Evolutionary conservation across 2,888 invertebrate species (phyloP).

Genomic region (Morinoia aosen): DNA sequence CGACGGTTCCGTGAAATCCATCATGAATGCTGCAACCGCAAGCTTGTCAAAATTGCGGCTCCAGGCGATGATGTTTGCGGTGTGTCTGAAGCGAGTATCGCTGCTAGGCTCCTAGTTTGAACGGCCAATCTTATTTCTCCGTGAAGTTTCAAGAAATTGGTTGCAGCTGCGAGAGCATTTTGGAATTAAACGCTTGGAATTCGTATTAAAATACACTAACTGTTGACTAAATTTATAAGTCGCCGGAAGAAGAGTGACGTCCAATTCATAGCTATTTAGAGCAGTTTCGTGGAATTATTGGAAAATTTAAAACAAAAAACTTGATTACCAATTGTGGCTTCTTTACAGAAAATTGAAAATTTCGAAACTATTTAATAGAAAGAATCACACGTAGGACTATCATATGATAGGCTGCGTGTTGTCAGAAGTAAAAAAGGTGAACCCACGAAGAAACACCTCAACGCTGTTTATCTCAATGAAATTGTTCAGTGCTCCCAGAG

Average conservation of each 20-base stretch:
- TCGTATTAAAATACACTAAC: neutral
- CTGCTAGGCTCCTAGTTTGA: neutral
- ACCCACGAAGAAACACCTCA: no score
- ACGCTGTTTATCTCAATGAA: no score
- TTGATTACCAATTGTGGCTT: neutral
- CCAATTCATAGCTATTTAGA: neutral
- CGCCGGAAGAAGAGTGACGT: neutral
- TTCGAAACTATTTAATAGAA: neutral
- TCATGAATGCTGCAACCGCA: slow-evolving; percentile 2
- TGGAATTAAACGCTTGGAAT: neutral
- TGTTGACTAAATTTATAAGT: neutral
- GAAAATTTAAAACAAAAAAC: neutral
- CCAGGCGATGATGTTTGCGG: neutral
- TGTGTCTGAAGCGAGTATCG: neutral
- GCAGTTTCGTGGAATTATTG: neutral
- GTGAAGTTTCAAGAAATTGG: neutral
- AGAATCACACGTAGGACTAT: no score
- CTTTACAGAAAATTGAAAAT: neutral
- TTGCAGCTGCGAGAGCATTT: neutral
- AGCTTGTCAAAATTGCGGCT: slow-evolving; percentile 23
- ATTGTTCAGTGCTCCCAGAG: no score
- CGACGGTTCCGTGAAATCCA: slow-evolving; percentile 20
- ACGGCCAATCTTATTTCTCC: neutral
- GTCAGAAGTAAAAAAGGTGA: no score
- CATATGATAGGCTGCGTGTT: no score